Evolutionary conservation across 1,140 invertebrate genomes (phyloP), one percentile per base, ranked within the genome.

Genomic region (Nephila pilipes): DNA sequence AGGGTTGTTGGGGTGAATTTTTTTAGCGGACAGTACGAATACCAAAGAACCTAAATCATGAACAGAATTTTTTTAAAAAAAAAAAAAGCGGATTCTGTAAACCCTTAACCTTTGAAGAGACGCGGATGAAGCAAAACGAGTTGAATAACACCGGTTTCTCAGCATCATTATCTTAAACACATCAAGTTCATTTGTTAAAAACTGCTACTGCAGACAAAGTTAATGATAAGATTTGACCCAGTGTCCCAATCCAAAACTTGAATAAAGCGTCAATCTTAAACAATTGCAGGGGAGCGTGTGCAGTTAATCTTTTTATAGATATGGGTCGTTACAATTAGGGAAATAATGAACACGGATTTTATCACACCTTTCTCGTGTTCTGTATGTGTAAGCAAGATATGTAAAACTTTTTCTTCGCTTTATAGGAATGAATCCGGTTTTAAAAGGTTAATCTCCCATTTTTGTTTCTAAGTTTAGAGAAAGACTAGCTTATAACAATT

Each of bases 141-240:
- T 90, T 80, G 65, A 90, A 90, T 90, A 80, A 32, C 88, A 58
- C 88, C 46, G 88, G 65, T 90, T 75, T 54, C 29, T 36, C 36
- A 38, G 36, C 88, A 46, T 79, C 65, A 80, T 90, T 90, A 90
- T 90, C 88, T 90, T 90, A 55, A 36, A n/a, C 29, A 57, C 69
- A 80, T 79, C 88, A 79, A 80, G 65, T 90, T 90, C 88, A 90
- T 90, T 90, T 90, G 88, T 79, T 80, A 90, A 90, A 90, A 79
- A 79, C 46, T 46, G 88, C 69, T 80, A 57, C 69, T 79, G 69
- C 46, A 38, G 60, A 90, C 65, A 46, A 29, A 90, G 54, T 54
- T 90, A 90, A 91, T 83, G 79, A 91, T 85, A 85, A 85, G 60
- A 85, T 25, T 65, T 92, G 90, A 92, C 90, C 90, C 80, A 92